Conservation (phyloP, 2,888 invertebrate genomes). For the Synergus gifuensis region DNA sequence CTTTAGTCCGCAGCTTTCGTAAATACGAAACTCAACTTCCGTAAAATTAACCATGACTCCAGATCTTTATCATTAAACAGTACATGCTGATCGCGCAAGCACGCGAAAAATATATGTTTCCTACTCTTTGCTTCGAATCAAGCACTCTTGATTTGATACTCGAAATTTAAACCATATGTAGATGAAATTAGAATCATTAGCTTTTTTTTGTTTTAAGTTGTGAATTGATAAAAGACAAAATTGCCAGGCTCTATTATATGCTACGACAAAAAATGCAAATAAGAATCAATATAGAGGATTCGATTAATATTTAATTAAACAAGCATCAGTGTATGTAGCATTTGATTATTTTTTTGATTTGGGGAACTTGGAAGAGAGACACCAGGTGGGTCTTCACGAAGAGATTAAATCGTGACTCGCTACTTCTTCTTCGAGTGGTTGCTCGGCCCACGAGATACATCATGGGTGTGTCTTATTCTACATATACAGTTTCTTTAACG, state of each 20-base stretch:
- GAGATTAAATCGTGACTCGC: slow-evolving; percentile 40
- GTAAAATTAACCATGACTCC: slow-evolving; percentile 41
- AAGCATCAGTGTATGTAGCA: background rate
- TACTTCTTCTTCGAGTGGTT: slow-evolving; percentile 14
- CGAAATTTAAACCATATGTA: background rate
- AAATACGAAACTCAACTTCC: slow-evolving; percentile 26
- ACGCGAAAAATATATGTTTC: slow-evolving; percentile 22
- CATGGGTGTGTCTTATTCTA: slow-evolving; percentile 35
- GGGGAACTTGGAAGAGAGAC: slow-evolving; percentile 4
- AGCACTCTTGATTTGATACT: too few species aligned
- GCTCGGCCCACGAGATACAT: slow-evolving; percentile 32
- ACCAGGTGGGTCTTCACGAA: slow-evolving; percentile 26
- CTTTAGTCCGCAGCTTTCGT: slow-evolving; percentile 24
- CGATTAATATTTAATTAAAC: slow-evolving; percentile 20
- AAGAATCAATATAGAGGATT: background rate
- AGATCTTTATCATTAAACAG: slow-evolving; percentile 30
- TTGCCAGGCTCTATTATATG: too few species aligned
- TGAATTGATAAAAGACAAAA: too few species aligned
- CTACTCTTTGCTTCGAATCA: slow-evolving; percentile 23
- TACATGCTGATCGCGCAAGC: slow-evolving; percentile 23
- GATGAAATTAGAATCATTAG: too few species aligned
- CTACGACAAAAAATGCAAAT: too few species aligned
- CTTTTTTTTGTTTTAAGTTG: too few species aligned
- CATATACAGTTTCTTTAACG: slow-evolving; percentile 44
- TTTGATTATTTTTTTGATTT: slow-evolving; percentile 3